phyloP scores from a whole-genome alignment of 2,888 invertebrate genomes.

The Mystacides longicornis region DNA sequence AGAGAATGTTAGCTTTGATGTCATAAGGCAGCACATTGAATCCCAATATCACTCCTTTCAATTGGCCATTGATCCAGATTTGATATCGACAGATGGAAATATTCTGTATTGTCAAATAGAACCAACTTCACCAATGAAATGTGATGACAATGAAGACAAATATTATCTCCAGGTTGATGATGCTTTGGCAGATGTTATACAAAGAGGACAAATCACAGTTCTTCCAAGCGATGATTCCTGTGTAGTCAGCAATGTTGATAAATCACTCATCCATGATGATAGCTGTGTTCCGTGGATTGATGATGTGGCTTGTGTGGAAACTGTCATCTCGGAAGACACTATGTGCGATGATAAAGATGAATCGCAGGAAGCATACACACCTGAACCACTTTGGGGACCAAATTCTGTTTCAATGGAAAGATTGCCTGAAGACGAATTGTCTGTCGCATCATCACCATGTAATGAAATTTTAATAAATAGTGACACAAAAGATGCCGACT shows the following conservation, averaged over 20 bases:
- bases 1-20: not conserved
- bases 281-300: conserved; percentile 36
- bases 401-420: not conserved
- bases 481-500: not conserved
- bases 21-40: not conserved
- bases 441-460: not conserved
- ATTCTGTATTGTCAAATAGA: conserved; percentile 9
- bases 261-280: not conserved
- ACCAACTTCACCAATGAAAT: not conserved
- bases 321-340: conserved; percentile 40
- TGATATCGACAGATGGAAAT: conserved; percentile 3
- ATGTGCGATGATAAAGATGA: conserved; percentile 37
- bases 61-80: conserved; percentile 4
- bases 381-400: conserved; percentile 6
- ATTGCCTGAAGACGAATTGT: not conserved
- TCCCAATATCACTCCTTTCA: not conserved
- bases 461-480: not conserved
- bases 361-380: conserved; percentile 28
- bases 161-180: not conserved
- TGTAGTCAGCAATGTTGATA: too few relatives aligned
- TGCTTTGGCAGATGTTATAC: not conserved
- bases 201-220: not conserved
- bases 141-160: not conserved
- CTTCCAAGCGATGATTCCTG: not conserved
- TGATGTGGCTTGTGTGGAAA: conserved; percentile 43